Evolutionary conservation across 2,888 invertebrate genomes (phyloP).

Genomic region (Strigamia maritima): DNA sequence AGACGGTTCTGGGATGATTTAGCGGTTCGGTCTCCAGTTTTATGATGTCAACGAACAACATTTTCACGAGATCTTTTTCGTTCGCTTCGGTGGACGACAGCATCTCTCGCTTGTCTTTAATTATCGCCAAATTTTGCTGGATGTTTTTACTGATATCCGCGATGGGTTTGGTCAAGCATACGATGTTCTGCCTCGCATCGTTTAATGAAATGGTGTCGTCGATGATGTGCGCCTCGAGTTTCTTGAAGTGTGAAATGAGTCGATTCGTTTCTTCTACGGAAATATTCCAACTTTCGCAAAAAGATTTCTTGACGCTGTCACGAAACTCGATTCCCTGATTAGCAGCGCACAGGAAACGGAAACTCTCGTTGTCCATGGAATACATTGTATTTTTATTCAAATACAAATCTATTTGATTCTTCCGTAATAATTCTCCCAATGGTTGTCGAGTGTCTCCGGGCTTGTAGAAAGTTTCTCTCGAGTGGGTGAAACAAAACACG

Average conservation of each 20-base stretch:
- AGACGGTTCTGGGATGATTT: conserved; percentile 27
- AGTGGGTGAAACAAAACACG: conserved; percentile 46
- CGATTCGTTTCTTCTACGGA: conserved; percentile 41
- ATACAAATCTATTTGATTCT: neutral
- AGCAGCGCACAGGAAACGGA: neutral
- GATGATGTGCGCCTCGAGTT: neutral
- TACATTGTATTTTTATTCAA: conserved; percentile 40
- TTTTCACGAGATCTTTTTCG: neutral
- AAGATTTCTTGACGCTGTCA: conserved; percentile 6
- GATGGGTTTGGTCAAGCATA: conserved; percentile 33
- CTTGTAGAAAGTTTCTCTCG: no score
- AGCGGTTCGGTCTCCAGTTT: conserved; percentile 2
- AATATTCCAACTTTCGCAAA: conserved; percentile 42
- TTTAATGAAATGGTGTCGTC: conserved; percentile 28
- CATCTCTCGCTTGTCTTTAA: neutral
- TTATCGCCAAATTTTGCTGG: conserved; percentile 18
- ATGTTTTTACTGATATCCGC: conserved; percentile 37
- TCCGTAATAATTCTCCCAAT: conserved; percentile 16
- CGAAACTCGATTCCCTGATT: conserved; percentile 37
- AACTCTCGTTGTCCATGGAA: conserved; percentile 22
- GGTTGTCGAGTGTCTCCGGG: conserved; percentile 41
- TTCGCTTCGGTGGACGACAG: neutral
- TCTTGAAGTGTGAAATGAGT: conserved; percentile 39
- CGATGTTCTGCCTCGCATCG: conserved; percentile 15
- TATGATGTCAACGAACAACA: conserved; percentile 11